A percentile compares a stretch with the other conserved stretches of the same genome.
Evolutionary conservation across 2,113 vertebrate species (phyloP).

Genomic region (Rhineura floridana): DNA sequence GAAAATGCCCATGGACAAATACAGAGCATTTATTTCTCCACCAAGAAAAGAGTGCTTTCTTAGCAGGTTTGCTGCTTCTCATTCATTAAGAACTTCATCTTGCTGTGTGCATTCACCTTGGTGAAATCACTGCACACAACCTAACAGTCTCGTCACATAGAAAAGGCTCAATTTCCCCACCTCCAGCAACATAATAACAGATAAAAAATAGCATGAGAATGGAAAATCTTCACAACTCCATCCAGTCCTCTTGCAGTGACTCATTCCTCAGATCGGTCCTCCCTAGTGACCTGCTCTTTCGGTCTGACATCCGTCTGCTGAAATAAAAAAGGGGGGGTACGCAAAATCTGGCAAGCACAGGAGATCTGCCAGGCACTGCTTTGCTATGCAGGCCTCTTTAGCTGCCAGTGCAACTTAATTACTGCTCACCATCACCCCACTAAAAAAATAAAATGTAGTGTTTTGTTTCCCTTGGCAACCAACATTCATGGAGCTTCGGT

Average conservation of each 20-base stretch:
- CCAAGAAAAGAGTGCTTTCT: not conserved
- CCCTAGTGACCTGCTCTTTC: slow-evolving; percentile 48
- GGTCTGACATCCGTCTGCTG: slow-evolving; percentile 37
- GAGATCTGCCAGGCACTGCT: slow-evolving; percentile 24
- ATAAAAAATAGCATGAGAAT: slow-evolving; percentile 34
- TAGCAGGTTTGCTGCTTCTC: not conserved
- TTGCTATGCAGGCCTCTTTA: not conserved
- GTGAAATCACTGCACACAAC: not conserved
- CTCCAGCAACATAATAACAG: not conserved
- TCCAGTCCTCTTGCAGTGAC: slow-evolving; percentile 46
- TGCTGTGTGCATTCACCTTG: slow-evolving; percentile 8
- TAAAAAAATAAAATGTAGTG: not conserved
- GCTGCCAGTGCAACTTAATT: slow-evolving; percentile 14
- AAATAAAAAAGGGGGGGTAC: slow-evolving; percentile 51
- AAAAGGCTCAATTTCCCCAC: not conserved
- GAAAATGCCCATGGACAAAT: not conserved
- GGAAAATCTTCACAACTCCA: slow-evolving; percentile 43
- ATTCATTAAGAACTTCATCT: slow-evolving; percentile 13
- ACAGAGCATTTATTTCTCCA: not conserved
- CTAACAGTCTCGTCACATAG: not conserved
- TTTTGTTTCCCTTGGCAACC: slow-evolving; percentile 9
- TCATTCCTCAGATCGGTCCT: slow-evolving; percentile 41
- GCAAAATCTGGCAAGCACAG: not conserved
- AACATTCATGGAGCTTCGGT: not conserved
- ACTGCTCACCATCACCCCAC: not conserved